Evolutionary conservation across 2,113 vertebrate species (phyloP).

Genomic region (Madoqua kirkii): DNA sequence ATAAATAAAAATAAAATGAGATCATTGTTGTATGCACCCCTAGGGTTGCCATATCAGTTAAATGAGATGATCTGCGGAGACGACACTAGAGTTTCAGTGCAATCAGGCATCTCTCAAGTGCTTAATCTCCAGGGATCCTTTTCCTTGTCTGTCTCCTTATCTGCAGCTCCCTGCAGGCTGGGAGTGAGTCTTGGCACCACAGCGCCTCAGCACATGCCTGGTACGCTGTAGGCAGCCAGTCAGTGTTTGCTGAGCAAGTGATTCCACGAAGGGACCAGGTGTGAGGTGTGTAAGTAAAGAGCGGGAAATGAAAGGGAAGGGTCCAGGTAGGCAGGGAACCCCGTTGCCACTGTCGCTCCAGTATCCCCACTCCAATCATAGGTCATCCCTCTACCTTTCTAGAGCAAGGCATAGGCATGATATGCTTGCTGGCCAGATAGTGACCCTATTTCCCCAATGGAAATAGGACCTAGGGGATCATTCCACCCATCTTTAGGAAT

Average conservation of each 20-base stretch:
- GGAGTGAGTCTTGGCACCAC: neutral
- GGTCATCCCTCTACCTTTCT: neutral
- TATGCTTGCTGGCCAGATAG: neutral
- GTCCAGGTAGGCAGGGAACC: neutral
- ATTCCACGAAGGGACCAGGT: neutral
- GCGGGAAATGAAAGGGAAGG: neutral
- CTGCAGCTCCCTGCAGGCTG: neutral
- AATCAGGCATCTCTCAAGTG: too few species aligned
- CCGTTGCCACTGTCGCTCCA: neutral
- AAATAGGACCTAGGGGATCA: neutral
- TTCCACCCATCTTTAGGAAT: neutral
- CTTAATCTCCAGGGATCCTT: neutral
- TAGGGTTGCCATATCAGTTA: neutral
- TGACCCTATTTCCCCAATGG: neutral
- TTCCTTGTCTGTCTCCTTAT: neutral
- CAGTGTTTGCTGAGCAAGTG: neutral
- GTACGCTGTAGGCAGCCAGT: neutral
- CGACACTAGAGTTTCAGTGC: accelerated
- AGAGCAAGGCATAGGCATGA: neutral
- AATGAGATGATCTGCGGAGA: neutral
- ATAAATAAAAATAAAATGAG: neutral
- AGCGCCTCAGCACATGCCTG: neutral
- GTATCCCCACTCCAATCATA: too few species aligned
- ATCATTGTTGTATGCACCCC: neutral
- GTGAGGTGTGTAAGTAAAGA: neutral